Evolutionary conservation across 2,113 vertebrate species (phyloP).

Genomic region (Holacanthus passer): DNA sequence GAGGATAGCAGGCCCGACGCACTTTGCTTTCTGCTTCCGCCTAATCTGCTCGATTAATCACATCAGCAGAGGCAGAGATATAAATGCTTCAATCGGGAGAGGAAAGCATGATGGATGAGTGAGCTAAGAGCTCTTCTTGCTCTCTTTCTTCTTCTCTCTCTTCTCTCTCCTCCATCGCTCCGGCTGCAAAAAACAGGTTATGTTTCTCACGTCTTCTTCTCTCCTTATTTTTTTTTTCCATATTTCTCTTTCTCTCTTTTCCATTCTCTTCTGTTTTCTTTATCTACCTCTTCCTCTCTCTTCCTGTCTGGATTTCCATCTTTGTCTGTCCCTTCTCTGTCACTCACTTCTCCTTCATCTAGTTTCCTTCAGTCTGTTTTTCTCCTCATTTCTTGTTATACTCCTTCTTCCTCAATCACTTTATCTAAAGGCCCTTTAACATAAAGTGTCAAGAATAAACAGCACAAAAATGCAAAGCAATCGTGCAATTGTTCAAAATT

Average conservation of each 20-base stretch:
- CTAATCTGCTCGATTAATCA: conserved; percentile 80
- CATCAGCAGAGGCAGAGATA: conserved; percentile 53
- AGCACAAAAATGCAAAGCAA: neutral
- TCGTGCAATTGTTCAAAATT: neutral
- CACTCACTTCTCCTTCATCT: neutral
- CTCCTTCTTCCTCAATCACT: neutral
- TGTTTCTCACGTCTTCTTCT: neutral
- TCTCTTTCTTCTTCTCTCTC: conserved; percentile 5
- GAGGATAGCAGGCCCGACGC: conserved; percentile 20
- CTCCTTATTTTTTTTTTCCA: too few relatives aligned
- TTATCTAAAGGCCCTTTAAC: neutral
- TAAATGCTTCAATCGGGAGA: conserved; percentile 71
- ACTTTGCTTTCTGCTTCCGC: conserved; percentile 50
- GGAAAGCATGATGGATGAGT: conserved; percentile 73
- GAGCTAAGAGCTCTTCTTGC: conserved; percentile 59
- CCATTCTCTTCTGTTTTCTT: neutral
- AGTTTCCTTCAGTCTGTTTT: neutral
- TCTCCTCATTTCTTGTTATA: neutral
- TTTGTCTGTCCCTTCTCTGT: neutral
- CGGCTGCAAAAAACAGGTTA: neutral
- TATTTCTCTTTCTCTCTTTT: neutral
- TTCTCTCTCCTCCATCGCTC: neutral
- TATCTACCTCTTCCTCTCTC: neutral
- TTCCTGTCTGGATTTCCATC: neutral
- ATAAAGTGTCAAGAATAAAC: neutral